Base-by-base conservation (phyloP, 2,113 vertebrate genomes). In the Melanocharis versteri region DNA sequence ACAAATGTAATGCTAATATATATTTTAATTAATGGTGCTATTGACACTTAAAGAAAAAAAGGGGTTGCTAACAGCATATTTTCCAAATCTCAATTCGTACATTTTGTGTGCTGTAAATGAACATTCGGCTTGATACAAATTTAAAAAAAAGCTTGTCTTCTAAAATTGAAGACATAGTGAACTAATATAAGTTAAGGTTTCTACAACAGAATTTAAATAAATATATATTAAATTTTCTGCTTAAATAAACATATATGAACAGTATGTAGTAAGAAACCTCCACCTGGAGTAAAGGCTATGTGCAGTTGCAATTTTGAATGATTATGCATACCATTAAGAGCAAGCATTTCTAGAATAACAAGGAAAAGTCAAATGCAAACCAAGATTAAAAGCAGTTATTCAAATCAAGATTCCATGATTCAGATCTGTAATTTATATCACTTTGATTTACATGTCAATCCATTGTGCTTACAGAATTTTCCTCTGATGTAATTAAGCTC, bases 361-460 rank as follows among this genome's bases (percentile, higher is more conserved):
- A 86, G 64, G 21, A 70, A 83, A 96, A 73, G 21, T 72, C 37
- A 65, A 93, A 94, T 83, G 42, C 50, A 83, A 92, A 84, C 39
- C 40, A 82, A 87, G 69, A 78, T 75, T 75, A 90, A 89, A 90
- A 81, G 54, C 58, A 73, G 48, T 91, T 91, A 83, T 73, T 92
- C 68, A 91, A 84, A 92, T 83, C 48, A 78, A 91, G 56, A 44
- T 64, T 86, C 51, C 33, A 40, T 51, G 68, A 83, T 87, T 94
- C 51, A 84, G 44, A 75, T 78, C 39, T 73, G 62, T 94, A 85
- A 68, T 90, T 94, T 94, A 84, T 94, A 87, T 81, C 48, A 44
- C 89, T 88, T 72, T 64, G 77, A 89, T 92, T 94, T 97, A 91
- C 68, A n/a, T 75, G 81, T 83, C 83, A 89, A 66, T 87, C 60